phyloP scores from a whole-genome alignment of 2,113 vertebrate species.

The Gallinago jamesoni region DNA sequence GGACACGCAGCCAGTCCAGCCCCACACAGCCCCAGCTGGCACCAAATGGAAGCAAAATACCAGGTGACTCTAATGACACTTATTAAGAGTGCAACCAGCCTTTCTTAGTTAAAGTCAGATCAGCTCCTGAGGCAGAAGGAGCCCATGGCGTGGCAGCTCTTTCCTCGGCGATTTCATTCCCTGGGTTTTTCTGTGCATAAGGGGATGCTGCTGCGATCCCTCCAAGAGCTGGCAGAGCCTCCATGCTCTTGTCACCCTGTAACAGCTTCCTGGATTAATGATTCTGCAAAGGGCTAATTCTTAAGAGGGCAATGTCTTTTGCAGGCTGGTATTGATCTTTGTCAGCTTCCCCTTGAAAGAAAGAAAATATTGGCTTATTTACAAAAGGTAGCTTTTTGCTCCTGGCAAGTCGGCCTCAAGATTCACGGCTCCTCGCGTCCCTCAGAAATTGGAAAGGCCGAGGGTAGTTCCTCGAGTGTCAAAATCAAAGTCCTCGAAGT shows the following conservation, averaged over 20 bases:
- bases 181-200: conserved; percentile 21
- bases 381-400: conserved; percentile 65
- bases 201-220: neutral
- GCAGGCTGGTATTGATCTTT: conserved; percentile 74
- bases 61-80: neutral
- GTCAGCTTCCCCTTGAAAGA: conserved; percentile 70
- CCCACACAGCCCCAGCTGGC: neutral
- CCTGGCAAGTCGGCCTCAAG: conserved; percentile 46
- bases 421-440: conserved; percentile 30
- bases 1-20: too few relatives aligned
- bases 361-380: conserved; percentile 76
- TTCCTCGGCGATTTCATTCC: neutral
- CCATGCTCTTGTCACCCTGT: conserved; percentile 53
- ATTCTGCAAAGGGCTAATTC: conserved; percentile 70
- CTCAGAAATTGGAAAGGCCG: conserved; percentile 16
- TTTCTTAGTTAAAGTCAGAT: neutral
- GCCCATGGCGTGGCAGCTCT: neutral
- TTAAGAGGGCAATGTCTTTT: conserved; percentile 72
- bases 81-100: neutral
- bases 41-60: neutral
- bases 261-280: conserved; percentile 71
- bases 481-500: neutral
- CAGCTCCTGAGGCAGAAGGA: neutral
- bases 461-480: neutral
- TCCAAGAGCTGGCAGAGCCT: conserved; percentile 50